Base-by-base conservation (phyloP, 2,888 invertebrate species). In the Calephelis perditalis region DNA sequence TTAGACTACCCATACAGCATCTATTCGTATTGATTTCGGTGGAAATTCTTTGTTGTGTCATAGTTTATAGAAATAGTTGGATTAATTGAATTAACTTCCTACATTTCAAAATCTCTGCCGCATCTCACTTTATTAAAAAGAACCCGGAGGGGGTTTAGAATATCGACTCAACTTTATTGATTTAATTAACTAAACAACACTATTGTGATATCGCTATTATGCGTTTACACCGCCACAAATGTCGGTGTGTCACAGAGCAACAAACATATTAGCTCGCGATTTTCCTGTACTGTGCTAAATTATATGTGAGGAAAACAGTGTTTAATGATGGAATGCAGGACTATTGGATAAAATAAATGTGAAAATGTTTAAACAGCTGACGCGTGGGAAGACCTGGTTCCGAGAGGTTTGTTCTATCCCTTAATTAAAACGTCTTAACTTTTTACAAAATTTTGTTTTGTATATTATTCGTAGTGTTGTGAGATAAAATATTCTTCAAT, bases 141-240 rank as follows among this genome's bases (percentile, higher is more conserved):
- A 26, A 26, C 26, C 26, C 26, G 26, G 26, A 26, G 3, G 26
- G 26, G 26, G 26, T 4, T 26, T 26, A 26, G 26, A 26, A 59
- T 58, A 70, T 68, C 70, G 70, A 69, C 59, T 11, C 11, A 15
- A 8, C 8, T 60, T 64, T 15, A 52, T 35, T 11, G 35, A 26
- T 52, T 52, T 52, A 35, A 52, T 52, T 35, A 35, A 4, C 35
- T 1, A 35, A 10, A 52, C 77, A 71, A 61, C 76, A 69, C 75
- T 74, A 71, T 52, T 12, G 57, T 49, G 64, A 72, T 74, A 76
- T 74, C 73, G 72, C 65, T 70, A 70, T 64, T 66, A 62, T 67
- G 65, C 65, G 65, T 58, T 65, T 66, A 69, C 68, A 67, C 68
- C 62, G 67, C 66, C 64, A 66, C 70, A 66, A 69, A 66, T 68